A percentile compares a stretch with the other conserved stretches of the same genome.
Evolutionary conservation across 1,140 invertebrate species (phyloP).

Genomic region (Ridgeia piscesae): DNA sequence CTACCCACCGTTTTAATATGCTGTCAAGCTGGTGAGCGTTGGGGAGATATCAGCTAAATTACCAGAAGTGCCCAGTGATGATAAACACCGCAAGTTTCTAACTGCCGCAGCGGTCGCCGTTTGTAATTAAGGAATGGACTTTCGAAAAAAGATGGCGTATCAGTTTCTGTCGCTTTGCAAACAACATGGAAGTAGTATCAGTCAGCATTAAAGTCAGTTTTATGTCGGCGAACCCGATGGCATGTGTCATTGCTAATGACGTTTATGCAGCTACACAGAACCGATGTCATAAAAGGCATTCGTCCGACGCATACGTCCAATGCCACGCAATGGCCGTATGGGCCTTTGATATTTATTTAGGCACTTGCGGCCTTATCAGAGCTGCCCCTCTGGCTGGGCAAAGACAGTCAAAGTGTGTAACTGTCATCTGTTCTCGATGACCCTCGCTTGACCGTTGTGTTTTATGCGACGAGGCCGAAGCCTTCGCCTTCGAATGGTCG

Average conservation of each 20-base stretch:
- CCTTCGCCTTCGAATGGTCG: neutral
- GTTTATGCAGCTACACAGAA: neutral
- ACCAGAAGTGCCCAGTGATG: no score
- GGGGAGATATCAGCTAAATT: no score
- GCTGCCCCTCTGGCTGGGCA: neutral
- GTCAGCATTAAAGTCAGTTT: neutral
- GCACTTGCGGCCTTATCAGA: neutral
- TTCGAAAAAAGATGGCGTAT: no score
- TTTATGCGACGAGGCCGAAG: neutral
- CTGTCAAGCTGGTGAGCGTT: no score
- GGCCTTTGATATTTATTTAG: neutral
- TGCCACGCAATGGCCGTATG: neutral
- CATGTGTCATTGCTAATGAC: neutral
- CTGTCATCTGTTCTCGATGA: neutral
- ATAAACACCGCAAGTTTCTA: no score
- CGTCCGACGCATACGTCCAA: neutral
- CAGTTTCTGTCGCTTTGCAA: no score
- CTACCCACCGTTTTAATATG: no score
- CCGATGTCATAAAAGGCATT: neutral
- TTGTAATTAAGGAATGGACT: no score
- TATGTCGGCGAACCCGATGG: neutral
- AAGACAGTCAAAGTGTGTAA: neutral
- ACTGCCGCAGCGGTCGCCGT: no score
- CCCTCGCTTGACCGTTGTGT: neutral
- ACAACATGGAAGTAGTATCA: no score